phyloP scores from a whole-genome alignment of 2,888 invertebrate genomes.

The Eupsilia transversa region DNA sequence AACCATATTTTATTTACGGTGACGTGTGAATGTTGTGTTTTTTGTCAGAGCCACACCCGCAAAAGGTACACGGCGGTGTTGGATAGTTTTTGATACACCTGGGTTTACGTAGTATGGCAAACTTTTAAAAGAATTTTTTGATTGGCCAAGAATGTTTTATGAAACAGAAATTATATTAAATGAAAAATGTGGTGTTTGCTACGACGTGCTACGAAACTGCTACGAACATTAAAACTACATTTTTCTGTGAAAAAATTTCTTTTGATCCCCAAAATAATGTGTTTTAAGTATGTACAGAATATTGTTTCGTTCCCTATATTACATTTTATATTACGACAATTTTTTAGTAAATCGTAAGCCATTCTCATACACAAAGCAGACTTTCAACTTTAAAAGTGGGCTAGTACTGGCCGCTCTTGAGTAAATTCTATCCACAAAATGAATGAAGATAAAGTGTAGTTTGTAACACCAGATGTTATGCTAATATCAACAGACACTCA shows the following conservation, averaged over 20 bases:
- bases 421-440: slow-evolving; percentile 33
- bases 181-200: slow-evolving; percentile 15
- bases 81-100: slow-evolving; percentile 41
- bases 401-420: slow-evolving; percentile 18
- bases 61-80: slow-evolving; percentile 40
- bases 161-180: neutral
- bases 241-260: neutral
- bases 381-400: slow-evolving; percentile 4
- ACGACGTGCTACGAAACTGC: slow-evolving; percentile 41
- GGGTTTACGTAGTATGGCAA: slow-evolving; percentile 19
- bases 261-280: no score
- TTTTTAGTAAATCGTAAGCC: neutral
- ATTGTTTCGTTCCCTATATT: neutral
- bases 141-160: slow-evolving; percentile 7
- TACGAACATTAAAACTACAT: neutral
- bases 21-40: slow-evolving; percentile 78
- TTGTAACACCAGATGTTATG: slow-evolving; percentile 56
- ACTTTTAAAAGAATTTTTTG: slow-evolving; percentile 14
- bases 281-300: neutral
- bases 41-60: slow-evolving; percentile 51
- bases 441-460: slow-evolving; percentile 40
- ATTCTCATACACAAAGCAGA: neutral
- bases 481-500: slow-evolving; percentile 49
- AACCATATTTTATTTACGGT: slow-evolving; percentile 79
- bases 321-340: neutral